Evolutionary conservation across 2,888 invertebrate species (phyloP).

Genomic region (Elmis aenea): DNA sequence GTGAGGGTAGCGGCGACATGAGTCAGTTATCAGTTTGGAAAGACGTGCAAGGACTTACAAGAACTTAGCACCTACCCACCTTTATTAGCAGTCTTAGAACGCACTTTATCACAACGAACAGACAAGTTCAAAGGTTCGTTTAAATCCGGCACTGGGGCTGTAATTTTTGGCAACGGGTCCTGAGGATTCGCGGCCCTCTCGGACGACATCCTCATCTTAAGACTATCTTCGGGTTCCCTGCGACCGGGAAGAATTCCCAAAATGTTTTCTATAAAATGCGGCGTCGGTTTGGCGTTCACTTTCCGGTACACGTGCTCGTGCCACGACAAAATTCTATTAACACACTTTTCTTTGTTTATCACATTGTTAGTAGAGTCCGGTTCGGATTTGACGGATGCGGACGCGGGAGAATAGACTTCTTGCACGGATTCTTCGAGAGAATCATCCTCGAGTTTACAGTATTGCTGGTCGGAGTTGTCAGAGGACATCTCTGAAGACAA

Average conservation of each 20-base stretch:
- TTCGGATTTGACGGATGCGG: slow-evolving; percentile 7
- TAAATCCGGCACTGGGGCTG: slow-evolving; percentile 29
- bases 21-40: slow-evolving; percentile 7
- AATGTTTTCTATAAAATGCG: slow-evolving; percentile 84
- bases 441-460: slow-evolving; percentile 14
- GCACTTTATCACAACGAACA: slow-evolving; percentile 39
- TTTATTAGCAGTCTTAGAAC: slow-evolving; percentile 37
- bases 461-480: slow-evolving; percentile 11
- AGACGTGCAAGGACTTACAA: slow-evolving; percentile 3
- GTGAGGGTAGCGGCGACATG: slow-evolving; percentile 12
- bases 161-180: slow-evolving; percentile 26
- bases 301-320: slow-evolving; percentile 86
- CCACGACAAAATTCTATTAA: slow-evolving; percentile 55
- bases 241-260: slow-evolving; percentile 52
- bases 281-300: slow-evolving; percentile 76
- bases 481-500: slow-evolving; percentile 16
- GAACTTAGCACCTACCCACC: slow-evolving; percentile 29
- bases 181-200: slow-evolving; percentile 23
- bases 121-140: slow-evolving; percentile 45
- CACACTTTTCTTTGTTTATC: slow-evolving; percentile 16
- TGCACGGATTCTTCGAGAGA: slow-evolving; percentile 13
- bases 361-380: slow-evolving; percentile 16
- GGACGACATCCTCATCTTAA: slow-evolving; percentile 18
- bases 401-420: slow-evolving; percentile 13
- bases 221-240: slow-evolving; percentile 19